A percentile compares a stretch with the other conserved stretches of the same genome.
Conservation (phyloP, 2,888 invertebrate species). For the Spilosoma lubricipeda region DNA sequence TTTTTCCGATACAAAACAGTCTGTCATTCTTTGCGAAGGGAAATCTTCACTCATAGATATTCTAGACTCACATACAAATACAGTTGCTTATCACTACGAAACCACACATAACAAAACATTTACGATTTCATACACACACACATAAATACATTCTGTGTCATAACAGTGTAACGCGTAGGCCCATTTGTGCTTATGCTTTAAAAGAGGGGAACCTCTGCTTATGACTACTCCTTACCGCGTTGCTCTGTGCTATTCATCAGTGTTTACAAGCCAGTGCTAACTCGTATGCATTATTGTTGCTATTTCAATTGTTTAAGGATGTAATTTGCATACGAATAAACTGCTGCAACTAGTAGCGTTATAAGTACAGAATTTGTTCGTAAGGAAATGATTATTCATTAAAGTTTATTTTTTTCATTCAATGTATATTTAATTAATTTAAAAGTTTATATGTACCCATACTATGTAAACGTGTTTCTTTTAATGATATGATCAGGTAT, state of each 20-base stretch:
- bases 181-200: no score
- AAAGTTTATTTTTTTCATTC: conserved; percentile 53
- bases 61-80: no score
- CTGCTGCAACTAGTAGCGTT: conserved; percentile 53
- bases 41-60: no score
- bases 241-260: conserved; percentile 1
- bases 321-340: conserved; percentile 40
- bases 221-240: no score
- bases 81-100: no score
- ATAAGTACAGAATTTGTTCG: conserved; percentile 75
- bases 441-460: conserved; percentile 45
- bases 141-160: no score
- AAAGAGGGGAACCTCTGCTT: no score
- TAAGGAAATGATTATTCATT: conserved; percentile 62
- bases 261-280: conserved; percentile 36
- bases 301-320: conserved; percentile 31
- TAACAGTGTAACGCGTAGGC: no score
- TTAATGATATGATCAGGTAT: conserved; percentile 35
- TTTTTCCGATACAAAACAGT: no score
- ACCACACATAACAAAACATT: no score
- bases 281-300: conserved; percentile 38
- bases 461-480: conserved; percentile 44
- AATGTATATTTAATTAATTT: conserved; percentile 55
- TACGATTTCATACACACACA: no score
- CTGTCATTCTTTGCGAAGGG: no score